phyloP scores from a whole-genome alignment of 1,140 invertebrate genomes.

The Pygmarrhopalites habei region DNA sequence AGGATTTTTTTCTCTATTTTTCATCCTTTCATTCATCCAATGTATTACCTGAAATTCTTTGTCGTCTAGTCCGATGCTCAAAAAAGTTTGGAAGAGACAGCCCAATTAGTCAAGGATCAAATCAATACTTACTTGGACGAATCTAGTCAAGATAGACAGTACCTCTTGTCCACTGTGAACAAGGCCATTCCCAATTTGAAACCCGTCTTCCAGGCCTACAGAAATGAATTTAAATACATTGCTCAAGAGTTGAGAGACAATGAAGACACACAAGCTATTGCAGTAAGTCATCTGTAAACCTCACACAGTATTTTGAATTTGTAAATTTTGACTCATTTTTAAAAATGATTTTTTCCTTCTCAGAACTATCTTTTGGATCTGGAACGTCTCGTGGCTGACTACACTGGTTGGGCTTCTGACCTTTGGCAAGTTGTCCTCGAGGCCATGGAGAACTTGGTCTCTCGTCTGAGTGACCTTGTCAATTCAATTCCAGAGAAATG shows the following conservation, averaged over 20 bases:
- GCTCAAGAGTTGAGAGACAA: constrained; percentile 17
- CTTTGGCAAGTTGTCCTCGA: not conserved
- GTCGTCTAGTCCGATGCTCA: constrained; percentile 18
- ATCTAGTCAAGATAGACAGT: constrained; percentile 18
- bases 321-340: not conserved
- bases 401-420: not conserved
- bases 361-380: not conserved
- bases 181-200: constrained; percentile 16
- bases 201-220: constrained; percentile 10
- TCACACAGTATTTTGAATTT: not conserved
- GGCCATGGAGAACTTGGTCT: not conserved
- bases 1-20: no score
- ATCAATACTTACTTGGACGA: not conserved
- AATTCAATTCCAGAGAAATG: not conserved
- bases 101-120: not conserved
- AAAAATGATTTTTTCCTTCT: not conserved
- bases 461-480: no score
- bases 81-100: constrained; percentile 8
- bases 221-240: constrained; percentile 19
- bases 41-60: no score
- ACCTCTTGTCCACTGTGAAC: constrained; percentile 3
- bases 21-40: no score
- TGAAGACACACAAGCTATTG: constrained; percentile 22
- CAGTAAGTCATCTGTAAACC: no score
- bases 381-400: not conserved